Percentiles rank a stretch among this genome's conserved stretches.
These are phyloP conservation scores for Mus pahari DNA, from an alignment of 2,113 vertebrate species.

Conservation along the genomic window DNA sequence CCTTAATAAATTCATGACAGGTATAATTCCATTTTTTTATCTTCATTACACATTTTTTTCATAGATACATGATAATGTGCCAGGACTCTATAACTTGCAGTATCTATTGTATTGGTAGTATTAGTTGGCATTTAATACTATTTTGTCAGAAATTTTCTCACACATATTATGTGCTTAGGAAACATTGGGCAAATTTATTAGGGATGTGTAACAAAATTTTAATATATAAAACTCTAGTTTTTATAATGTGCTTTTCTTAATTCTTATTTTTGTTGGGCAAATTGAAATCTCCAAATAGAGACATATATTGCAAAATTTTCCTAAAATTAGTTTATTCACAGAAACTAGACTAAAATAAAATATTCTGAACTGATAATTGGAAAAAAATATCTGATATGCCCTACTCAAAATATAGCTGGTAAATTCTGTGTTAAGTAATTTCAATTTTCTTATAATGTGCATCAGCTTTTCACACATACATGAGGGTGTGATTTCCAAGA, in stretches of 20 bases:
- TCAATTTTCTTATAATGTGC: neutral
- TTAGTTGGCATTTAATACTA: neutral
- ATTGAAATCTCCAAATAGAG: neutral
- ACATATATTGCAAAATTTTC: neutral
- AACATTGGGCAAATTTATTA: neutral
- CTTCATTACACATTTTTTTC: neutral
- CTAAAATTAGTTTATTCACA: neutral
- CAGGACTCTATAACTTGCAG: neutral
- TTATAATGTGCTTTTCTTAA: neutral
- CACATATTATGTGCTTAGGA: neutral
- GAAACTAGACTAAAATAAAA: slow-evolving; percentile 1
- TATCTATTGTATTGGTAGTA: neutral
- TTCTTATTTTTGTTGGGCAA: neutral
- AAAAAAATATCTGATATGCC: neutral
- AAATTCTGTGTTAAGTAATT: neutral
- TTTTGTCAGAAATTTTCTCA: neutral
- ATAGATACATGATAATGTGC: neutral
- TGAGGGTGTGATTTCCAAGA: neutral
- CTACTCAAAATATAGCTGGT: neutral
- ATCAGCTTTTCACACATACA: neutral
- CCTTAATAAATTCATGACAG: neutral
- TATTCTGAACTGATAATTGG: neutral
- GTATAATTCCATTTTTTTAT: slow-evolving; percentile 30
- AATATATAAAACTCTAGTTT: neutral
- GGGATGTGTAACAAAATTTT: neutral